Evolutionary conservation across 2,113 vertebrate species (phyloP), one percentile per base, ranked within the genome.

Genomic region (Serinus canaria): DNA sequence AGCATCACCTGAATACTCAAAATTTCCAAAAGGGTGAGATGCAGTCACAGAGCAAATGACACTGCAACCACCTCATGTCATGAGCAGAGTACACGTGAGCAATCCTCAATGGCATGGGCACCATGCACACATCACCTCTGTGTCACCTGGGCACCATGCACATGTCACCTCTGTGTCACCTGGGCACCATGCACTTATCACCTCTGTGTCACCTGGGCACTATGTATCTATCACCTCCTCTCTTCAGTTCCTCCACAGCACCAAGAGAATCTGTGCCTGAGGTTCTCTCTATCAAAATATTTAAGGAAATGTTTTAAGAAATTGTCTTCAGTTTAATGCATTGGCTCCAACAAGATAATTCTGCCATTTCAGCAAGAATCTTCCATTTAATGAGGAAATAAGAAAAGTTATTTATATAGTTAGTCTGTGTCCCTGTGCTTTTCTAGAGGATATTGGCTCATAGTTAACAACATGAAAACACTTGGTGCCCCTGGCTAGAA

Each of bases 401-500:
- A 59, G 33, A 77, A 15, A 92, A 89, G 44, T 52, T 6, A 84
- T 86, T 83, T 83, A 55, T 59, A 74, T 4, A 60, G 72, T 60
- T 80, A 68, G 30, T 77, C 67, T 60, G 35, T 41, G 39, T 89
- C 68, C 74, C 46, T 58, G 44, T 75, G 83, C 79, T 87, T 83
- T 94, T 89, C 64, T 72, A 78, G 64, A 93, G 76, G 56, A 90
- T 84, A 94, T 28, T 81, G 68, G 64, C 60, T 96, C 83, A 87
- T 0, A 95, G 59, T n/a, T 93, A 59, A 83, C 78, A 68, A 91
- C 90, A 94, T 95, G 82, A 95, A 94, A 97, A 93, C 93, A 70
- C 56, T 75, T 68, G 47, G 76, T 83, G 95, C 94, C 94, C 60
- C 93, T 92, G 96, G 95, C 95, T 93, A 96, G 60, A 96, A 96